Percentiles rank a stretch among this genome's conserved stretches.
Conservation (phyloP, 2,113 vertebrate genomes). For the Chaetops frenatus region DNA sequence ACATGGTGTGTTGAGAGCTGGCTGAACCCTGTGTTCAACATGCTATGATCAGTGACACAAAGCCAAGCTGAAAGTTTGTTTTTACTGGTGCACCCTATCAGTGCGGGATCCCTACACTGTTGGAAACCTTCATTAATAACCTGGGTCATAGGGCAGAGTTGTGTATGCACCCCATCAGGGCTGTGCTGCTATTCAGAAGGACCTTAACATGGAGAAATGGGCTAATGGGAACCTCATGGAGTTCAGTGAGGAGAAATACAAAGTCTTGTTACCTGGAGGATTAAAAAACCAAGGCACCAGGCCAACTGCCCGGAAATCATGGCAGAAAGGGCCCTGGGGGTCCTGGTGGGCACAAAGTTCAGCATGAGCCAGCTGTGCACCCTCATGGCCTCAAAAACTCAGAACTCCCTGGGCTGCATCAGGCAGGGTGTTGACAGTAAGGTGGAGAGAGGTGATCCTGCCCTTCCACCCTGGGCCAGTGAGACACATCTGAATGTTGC, state of each 20-base stretch:
- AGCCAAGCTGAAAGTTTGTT: neutral
- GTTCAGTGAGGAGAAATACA: accelerated
- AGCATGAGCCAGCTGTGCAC: neutral
- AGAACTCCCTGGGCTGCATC: neutral
- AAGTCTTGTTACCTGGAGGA: neutral
- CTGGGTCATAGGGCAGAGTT: neutral
- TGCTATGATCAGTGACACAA: neutral
- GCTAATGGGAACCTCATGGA: neutral
- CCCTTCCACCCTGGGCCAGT: neutral
- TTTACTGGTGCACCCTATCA: neutral
- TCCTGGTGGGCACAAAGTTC: neutral
- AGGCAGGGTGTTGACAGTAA: neutral
- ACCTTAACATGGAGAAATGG: neutral
- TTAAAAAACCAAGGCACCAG: neutral
- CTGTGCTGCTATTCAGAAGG: neutral
- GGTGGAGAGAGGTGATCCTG: neutral
- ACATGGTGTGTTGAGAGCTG: neutral
- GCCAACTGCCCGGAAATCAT: neutral
- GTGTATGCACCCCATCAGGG: neutral
- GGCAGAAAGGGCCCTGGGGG: neutral
- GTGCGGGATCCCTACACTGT: neutral
- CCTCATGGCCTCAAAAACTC: neutral
- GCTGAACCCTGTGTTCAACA: neutral
- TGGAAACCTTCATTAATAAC: neutral
- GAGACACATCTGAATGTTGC: neutral